Base-by-base conservation (phyloP, 1,140 invertebrate genomes). In the Aphaenogaster floridana region DNA sequence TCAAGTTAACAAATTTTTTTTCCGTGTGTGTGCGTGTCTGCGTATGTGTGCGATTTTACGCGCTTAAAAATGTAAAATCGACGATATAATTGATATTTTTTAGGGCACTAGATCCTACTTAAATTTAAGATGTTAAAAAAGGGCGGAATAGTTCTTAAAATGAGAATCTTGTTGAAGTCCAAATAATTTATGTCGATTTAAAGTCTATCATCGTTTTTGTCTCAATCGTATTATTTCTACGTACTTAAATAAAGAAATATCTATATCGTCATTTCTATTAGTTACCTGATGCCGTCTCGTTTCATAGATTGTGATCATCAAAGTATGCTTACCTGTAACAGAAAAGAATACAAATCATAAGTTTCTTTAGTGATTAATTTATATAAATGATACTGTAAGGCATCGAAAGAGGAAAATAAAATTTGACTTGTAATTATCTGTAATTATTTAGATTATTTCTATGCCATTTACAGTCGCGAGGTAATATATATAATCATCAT, bases 321-420 rank as follows among this genome's bases (percentile, higher is more conserved):
- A 74, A 61, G 21, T 39, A 21, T 66, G 34, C 85, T 92, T 91
- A 92, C 90, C 91, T 91, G 91, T 34, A 91, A 90, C 91, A 91
- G 59, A 91, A 68, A 87, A 79, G 48, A 61, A 63, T 48, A 61
- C 42, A 84, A 76, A 61, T 84, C 8, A 84, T 84, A 59, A 83
- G 34, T 84, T 36, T 39, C 7, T 48, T 5, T 54, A 45, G 9
- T 8, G 9, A 69, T 42, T 17, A 28, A 78, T 63, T 50, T 36
- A 36, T 13, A 21, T 36, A 64, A 34, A 77, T 34, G 63, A 63
- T 17, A 78, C 45, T 42, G 13, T 61, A 0, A 42, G 13, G 34
- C 1, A 66, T n/a, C 1, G 9, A 39, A 59, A 59, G 5, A 17
- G 7, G 4, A 76, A 39, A 76, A 28, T 76, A 17, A 76, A 59